phyloP scores from a whole-genome alignment of 2,113 vertebrate genomes.

The Glaucidium brasilianum region DNA sequence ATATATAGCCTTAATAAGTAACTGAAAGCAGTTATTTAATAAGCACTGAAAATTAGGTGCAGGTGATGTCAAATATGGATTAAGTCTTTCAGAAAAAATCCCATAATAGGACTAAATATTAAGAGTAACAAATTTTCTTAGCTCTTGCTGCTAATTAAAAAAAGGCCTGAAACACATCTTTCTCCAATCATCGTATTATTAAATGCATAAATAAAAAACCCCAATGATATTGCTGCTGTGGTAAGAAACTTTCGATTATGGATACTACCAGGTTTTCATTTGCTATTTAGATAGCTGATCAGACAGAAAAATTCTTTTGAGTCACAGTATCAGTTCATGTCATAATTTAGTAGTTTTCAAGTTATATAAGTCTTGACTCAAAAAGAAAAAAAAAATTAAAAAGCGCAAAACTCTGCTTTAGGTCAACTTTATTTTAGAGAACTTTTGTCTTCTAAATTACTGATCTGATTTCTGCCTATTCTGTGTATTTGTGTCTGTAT shows the following conservation, averaged over 20 bases:
- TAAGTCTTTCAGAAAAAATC: neutral
- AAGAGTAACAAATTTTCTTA: slow-evolving; percentile 22
- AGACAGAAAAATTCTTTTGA: neutral
- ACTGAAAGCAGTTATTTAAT: slow-evolving; percentile 34
- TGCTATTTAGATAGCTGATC: neutral
- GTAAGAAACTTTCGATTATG: neutral
- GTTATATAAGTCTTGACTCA: neutral
- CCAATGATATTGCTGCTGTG: neutral
- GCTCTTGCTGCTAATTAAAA: slow-evolving; percentile 21
- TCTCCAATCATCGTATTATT: slow-evolving; percentile 21
- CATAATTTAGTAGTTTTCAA: neutral
- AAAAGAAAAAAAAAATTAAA: neutral
- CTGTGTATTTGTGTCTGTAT: neutral
- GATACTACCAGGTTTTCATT: neutral
- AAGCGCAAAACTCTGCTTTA: neutral
- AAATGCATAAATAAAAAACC: neutral
- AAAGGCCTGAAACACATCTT: neutral
- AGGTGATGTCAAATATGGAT: slow-evolving; percentile 23
- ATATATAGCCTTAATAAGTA: slow-evolving; percentile 49
- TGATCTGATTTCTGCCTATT: neutral
- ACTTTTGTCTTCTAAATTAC: neutral
- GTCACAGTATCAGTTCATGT: neutral
- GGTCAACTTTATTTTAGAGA: neutral
- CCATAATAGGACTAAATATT: slow-evolving; percentile 17
- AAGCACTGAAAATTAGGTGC: slow-evolving; percentile 26